Percentiles rank a stretch among this genome's conserved stretches.
phyloP scores from a whole-genome alignment of 2,797 vertebrate species.

The Enteromius radiatus region DNA sequence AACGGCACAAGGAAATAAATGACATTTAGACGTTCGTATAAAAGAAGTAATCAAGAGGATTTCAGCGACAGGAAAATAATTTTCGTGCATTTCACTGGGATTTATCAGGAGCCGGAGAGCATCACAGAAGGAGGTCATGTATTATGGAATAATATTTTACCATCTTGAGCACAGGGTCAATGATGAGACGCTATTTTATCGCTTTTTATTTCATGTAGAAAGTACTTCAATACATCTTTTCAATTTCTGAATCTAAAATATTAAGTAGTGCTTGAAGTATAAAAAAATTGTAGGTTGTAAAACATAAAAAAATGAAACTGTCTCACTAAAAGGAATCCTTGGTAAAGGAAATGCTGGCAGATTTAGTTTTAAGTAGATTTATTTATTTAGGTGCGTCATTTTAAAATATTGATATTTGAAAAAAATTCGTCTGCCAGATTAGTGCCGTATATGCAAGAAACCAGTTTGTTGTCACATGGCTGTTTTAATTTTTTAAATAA shows the following conservation, averaged over 20 bases:
- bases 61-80: constrained; percentile 34
- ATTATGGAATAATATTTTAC: constrained; percentile 8
- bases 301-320: not conserved
- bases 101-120: constrained; percentile 10
- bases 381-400: not conserved
- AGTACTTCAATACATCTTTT: not conserved
- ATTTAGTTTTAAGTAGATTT: not conserved
- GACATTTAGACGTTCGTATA: constrained; percentile 65
- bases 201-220: not conserved
- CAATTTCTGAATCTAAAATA: not conserved
- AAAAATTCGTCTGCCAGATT: not conserved
- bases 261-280: not conserved
- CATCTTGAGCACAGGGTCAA: not conserved
- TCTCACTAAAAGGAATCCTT: not conserved
- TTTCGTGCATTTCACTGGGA: not conserved
- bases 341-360: not conserved
- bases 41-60: constrained; percentile 61
- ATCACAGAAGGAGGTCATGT: constrained; percentile 26
- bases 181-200: not conserved
- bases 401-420: not conserved
- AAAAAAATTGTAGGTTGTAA: not conserved
- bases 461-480: not conserved
- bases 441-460: not conserved
- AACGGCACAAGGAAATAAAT: constrained; percentile 60
- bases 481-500: not conserved